phyloP scores from a whole-genome alignment of 2,888 invertebrate species.

The Clivina fossor region DNA sequence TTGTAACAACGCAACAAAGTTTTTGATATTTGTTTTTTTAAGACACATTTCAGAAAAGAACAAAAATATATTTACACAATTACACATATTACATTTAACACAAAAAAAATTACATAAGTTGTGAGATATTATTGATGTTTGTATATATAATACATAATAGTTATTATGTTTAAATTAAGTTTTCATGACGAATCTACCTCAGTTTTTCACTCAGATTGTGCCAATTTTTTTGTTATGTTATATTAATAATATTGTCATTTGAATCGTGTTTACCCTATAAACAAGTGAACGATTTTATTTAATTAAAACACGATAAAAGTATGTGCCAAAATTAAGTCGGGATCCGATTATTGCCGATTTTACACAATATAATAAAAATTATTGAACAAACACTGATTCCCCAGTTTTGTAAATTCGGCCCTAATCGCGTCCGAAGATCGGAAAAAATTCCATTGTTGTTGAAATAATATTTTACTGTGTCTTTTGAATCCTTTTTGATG shows the following conservation, averaged over 20 bases:
- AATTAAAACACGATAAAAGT: no score
- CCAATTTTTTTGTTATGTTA: conserved; percentile 14
- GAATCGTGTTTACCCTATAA: conserved; percentile 24
- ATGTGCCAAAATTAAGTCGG: conserved; percentile 22
- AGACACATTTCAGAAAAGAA: conserved; percentile 11
- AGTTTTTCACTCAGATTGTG: conserved; percentile 44
- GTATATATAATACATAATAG: conserved; percentile 49
- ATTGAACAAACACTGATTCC: no score
- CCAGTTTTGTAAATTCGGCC: no score
- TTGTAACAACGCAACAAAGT: conserved; percentile 50
- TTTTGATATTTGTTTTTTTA: conserved; percentile 50
- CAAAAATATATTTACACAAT: conserved; percentile 7
- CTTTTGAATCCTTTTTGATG: no score
- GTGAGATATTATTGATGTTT: conserved; percentile 47
- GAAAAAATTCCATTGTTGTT: no score
- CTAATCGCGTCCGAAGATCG: no score
- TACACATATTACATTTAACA: conserved; percentile 12
- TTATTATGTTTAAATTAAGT: conserved; percentile 45
- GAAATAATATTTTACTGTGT: no score
- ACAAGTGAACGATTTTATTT: no score
- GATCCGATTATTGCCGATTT: conserved; percentile 12
- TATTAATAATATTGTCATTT: conserved; percentile 18
- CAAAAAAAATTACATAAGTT: conserved; percentile 41
- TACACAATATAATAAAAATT: no score
- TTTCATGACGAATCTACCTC: conserved; percentile 54